Evolutionary conservation across 2,888 invertebrate species (phyloP).

Genomic region (Fragum sueziense): DNA sequence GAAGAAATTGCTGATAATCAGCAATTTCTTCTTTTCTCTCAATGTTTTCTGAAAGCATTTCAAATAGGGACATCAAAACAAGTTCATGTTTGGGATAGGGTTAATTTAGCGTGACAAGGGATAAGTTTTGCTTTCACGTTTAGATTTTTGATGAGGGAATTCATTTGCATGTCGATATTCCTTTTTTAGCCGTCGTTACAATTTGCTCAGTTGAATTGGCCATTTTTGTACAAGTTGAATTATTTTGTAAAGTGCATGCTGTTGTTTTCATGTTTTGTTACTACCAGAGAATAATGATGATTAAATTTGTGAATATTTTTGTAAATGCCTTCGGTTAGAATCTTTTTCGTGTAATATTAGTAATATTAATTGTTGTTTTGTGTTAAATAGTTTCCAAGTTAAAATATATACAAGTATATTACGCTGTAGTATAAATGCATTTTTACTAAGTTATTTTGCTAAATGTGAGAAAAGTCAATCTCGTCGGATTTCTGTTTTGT

Average conservation of each 20-base stretch:
- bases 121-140: not conserved
- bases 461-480: conserved; percentile 38
- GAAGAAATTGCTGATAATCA: too few relatives aligned
- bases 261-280: conserved; percentile 14
- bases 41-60: too few relatives aligned
- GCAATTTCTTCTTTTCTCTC: not conserved
- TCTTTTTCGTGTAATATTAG: conserved; percentile 19
- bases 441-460: conserved; percentile 56
- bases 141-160: too few relatives aligned
- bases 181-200: not conserved
- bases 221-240: conserved; percentile 9
- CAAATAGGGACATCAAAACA: too few relatives aligned
- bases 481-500: conserved; percentile 21
- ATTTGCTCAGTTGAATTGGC: conserved; percentile 19
- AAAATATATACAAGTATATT: conserved; percentile 35
- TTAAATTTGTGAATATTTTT: conserved; percentile 55
- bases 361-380: conserved; percentile 25
- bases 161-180: conserved; percentile 6
- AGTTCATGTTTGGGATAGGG: too few relatives aligned
- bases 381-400: conserved; percentile 35
- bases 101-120: too few relatives aligned
- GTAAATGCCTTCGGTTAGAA: conserved; percentile 29
- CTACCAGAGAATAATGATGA: conserved; percentile 17
- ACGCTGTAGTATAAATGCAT: conserved; percentile 61
- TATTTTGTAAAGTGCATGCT: conserved; percentile 9